phyloP scores from a whole-genome alignment of 1,140 invertebrate species.

The Drosophila sp. region DNA sequence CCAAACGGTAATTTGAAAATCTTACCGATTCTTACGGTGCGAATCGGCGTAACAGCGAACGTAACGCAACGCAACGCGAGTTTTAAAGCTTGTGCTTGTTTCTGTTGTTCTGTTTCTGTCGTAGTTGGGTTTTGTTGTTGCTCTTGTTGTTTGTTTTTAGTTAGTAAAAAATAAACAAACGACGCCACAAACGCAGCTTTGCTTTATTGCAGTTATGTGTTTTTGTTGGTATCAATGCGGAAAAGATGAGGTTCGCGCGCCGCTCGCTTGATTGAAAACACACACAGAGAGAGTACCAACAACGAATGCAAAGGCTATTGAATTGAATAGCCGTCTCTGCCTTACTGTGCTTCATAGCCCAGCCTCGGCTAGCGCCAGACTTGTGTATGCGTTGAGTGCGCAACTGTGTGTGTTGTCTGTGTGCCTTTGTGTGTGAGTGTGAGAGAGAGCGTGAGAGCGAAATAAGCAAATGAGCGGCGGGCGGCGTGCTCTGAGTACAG shows the following conservation, averaged over 20 bases:
- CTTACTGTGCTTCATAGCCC: slow-evolving; percentile 73
- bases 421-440: slow-evolving; percentile 41
- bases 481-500: slow-evolving; percentile 67
- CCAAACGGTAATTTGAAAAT: slow-evolving; percentile 33
- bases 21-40: slow-evolving; percentile 43
- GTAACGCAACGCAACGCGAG: slow-evolving; percentile 50
- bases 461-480: slow-evolving; percentile 21
- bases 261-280: slow-evolving; percentile 84
- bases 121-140: slow-evolving; percentile 32
- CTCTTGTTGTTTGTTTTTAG: slow-evolving; percentile 79
- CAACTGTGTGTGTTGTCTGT: slow-evolving; percentile 61
- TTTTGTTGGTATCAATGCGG: slow-evolving; percentile 83
- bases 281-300: slow-evolving; percentile 84
- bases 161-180: slow-evolving; percentile 83
- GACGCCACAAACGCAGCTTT: slow-evolving; percentile 60
- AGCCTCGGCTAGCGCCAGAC: slow-evolving; percentile 65
- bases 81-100: slow-evolving; percentile 35
- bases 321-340: slow-evolving; percentile 84
- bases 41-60: slow-evolving; percentile 53
- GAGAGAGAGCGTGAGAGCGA: slow-evolving; percentile 15
- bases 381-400: slow-evolving; percentile 71
- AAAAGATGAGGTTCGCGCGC: slow-evolving; percentile 81
- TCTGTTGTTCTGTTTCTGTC: slow-evolving; percentile 5
- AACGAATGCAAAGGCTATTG: slow-evolving; percentile 84
- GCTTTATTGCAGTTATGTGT: slow-evolving; percentile 73